Evolutionary conservation across 2,797 vertebrate species (phyloP), one percentile per base, ranked within the genome.

Genomic region (Trachops cirrhosus): DNA sequence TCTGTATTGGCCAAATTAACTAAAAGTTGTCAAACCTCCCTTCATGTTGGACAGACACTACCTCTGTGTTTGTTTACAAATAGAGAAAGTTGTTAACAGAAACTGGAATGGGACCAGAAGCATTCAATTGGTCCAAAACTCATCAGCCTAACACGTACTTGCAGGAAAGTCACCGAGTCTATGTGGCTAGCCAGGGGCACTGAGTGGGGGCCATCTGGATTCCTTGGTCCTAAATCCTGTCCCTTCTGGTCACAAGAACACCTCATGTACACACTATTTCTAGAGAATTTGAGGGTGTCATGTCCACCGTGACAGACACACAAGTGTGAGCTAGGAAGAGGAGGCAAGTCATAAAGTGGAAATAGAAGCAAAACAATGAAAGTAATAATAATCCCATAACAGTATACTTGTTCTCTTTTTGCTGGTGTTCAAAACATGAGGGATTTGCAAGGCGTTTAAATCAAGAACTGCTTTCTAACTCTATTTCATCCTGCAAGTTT

Each of bases 61-160:
- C 92, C 82, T 88, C 77, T 79, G n/a, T 32, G 83, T 93, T 82
- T 97, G 82, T 94, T 92, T 89, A 86, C 84, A 96, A 89, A 94
- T 9, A 97, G 92, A 95, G 70, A 39, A 93, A 90, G 92, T 34
- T 96, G 85, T 95, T 96, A 95, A 91, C 67, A 83, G 95, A 73
- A 93, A 70, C 57, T 94, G 96, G 88, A 95, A 96, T 29, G 44
- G 48, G 32, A 96, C 88, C 97, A 91, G 95, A 84, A 91, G n/a
- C 62, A 83, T 18, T 80, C 83, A 37, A 9, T n/a, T 83, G 74
- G 46, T 91, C 96, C 93, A 92, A 97, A 94, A 93, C 15, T 84
- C 14, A 62, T 94, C 97, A 95, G 39, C n/a, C 88, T 86, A 50
- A 80, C 85, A 59, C 32, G 54, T 22, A 50, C 46, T 84, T 50